Evolutionary conservation across 2,888 invertebrate genomes (phyloP).

Genomic region (Crossocerus cetratus): DNA sequence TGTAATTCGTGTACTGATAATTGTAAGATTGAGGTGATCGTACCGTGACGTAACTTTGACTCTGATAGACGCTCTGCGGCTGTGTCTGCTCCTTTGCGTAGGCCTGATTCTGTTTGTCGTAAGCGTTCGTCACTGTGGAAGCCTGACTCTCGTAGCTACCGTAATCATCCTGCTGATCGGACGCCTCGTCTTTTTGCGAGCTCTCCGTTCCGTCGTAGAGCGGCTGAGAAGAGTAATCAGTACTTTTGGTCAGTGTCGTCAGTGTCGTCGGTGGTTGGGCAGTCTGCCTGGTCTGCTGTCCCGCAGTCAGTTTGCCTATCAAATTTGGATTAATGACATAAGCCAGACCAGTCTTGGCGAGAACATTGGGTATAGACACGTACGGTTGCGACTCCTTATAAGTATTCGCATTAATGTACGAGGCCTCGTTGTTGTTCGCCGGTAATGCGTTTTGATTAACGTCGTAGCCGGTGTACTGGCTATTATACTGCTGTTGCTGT

Average conservation of each 20-base stretch:
- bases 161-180: conserved; percentile 59
- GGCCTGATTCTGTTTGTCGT: conserved; percentile 54
- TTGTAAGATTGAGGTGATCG: conserved; percentile 60
- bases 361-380: conserved; percentile 35
- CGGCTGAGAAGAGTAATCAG: conserved; percentile 60
- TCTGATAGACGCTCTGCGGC: conserved; percentile 52
- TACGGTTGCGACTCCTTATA: conserved; percentile 45
- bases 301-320: conserved; percentile 51
- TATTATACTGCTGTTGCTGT: not conserved
- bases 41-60: conserved; percentile 58
- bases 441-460: conserved; percentile 25
- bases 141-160: conserved; percentile 59
- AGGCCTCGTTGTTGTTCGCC: conserved; percentile 14
- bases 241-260: conserved; percentile 40
- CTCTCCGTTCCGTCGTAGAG: conserved; percentile 62
- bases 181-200: conserved; percentile 37
- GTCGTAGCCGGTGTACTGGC: conserved; percentile 36
- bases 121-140: conserved; percentile 42
- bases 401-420: conserved; percentile 37
- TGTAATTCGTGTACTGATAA: conserved; percentile 66
- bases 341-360: conserved; percentile 67
- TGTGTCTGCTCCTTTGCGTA: conserved; percentile 54
- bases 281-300: conserved; percentile 30
- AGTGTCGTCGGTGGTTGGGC: conserved; percentile 34
- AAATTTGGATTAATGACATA: conserved; percentile 65